Percentiles rank a stretch among this genome's conserved stretches.
Evolutionary conservation across 2,797 vertebrate species (phyloP).

Genomic region (Anableps anableps): DNA sequence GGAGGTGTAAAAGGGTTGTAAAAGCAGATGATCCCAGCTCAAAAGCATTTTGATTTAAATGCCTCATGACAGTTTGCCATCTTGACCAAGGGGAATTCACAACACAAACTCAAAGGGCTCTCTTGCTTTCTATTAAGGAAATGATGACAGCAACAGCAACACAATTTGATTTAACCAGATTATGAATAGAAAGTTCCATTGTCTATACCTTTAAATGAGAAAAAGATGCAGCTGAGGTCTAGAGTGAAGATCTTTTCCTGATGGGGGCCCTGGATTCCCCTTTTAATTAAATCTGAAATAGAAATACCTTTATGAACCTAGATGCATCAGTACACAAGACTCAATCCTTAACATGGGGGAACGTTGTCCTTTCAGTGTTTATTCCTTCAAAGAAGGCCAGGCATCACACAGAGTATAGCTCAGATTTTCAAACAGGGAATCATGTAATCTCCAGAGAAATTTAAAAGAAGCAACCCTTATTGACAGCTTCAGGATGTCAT

Average conservation of each 20-base stretch:
- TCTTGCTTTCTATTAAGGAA: background rate
- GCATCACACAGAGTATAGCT: background rate
- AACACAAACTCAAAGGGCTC: background rate
- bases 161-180: background rate
- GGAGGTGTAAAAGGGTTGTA: background rate
- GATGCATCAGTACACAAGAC: background rate
- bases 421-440: background rate
- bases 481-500: background rate
- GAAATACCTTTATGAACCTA: background rate
- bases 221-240: background rate
- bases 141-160: background rate
- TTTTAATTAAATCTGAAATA: slow-evolving; percentile 4
- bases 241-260: background rate
- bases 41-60: background rate
- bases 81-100: background rate
- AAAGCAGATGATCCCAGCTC: background rate
- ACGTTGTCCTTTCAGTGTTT: background rate
- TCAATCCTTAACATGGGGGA: background rate
- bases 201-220: background rate
- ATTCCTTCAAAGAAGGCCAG: background rate
- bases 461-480: background rate
- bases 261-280: background rate
- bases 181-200: background rate
- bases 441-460: background rate
- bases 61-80: background rate